Conservation (phyloP, 53 echinoderm and acorn worm genomes). For the Hippasteria phrygiana region DNA sequence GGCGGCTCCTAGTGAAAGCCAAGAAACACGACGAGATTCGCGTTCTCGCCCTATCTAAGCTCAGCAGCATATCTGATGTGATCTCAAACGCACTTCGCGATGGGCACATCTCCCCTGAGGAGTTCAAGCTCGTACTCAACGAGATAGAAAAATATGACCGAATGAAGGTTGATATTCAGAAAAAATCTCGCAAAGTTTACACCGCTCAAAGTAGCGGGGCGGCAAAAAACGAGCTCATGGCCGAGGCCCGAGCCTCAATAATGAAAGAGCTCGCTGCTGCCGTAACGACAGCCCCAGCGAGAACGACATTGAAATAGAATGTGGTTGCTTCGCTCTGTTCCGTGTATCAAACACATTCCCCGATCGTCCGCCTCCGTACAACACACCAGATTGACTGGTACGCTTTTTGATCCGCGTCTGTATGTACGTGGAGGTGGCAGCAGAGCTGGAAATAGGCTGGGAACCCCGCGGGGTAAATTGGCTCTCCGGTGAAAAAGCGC, state of each 20-base stretch:
- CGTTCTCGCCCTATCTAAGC: conserved; percentile 31
- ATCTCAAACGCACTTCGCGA: conserved; percentile 1
- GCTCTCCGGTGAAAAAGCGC: no score
- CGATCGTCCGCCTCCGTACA: conserved; percentile 26
- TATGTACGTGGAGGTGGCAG: no score
- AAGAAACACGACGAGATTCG: conserved; percentile 18
- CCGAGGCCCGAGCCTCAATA: conserved; percentile 36
- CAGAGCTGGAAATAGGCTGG: no score
- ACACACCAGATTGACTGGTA: no score
- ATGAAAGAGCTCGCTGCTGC: conserved; percentile 36
- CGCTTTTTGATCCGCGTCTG: no score
- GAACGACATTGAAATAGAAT: conserved; percentile 20
- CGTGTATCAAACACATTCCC: conserved; percentile 1
- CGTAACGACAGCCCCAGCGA: background rate
- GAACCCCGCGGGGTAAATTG: no score
- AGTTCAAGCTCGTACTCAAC: conserved; percentile 30
- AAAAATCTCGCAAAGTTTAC: conserved; percentile 12
- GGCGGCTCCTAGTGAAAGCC: conserved; percentile 12
- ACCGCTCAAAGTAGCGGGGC: background rate
- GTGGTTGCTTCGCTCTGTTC: conserved; percentile 18
- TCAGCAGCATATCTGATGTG: background rate
- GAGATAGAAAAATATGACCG: background rate
- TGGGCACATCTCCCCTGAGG: conserved; percentile 31
- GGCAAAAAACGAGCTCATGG: conserved; percentile 10
- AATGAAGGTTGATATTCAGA: background rate